These are phyloP conservation scores for Cossypha caffra DNA, from an alignment of 2,797 vertebrate genomes.

Conservation along the genomic window DNA sequence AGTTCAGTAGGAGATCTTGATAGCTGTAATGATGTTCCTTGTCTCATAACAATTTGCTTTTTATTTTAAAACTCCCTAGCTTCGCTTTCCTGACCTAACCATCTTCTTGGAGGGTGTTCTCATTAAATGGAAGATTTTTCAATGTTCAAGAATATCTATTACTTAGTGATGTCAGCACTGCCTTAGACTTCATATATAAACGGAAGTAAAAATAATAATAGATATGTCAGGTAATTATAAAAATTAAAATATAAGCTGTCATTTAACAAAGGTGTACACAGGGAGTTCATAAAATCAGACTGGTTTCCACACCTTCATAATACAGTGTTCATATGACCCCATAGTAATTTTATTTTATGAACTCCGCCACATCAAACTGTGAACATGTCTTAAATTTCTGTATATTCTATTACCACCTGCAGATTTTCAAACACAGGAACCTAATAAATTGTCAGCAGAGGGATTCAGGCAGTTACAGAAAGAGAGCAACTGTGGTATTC, in stretches of 20 bases:
- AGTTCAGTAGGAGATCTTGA: not conserved
- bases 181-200: not conserved
- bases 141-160: not conserved
- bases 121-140: not conserved
- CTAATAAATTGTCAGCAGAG: constrained; percentile 14
- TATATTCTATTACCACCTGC: constrained; percentile 33
- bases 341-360: constrained; percentile 41
- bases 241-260: not conserved
- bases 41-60: not conserved
- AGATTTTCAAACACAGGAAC: constrained; percentile 26
- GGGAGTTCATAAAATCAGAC: not conserved
- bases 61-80: not conserved
- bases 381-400: constrained; percentile 32
- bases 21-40: not conserved
- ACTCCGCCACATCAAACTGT: not conserved
- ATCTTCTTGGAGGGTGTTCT: not conserved
- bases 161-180: not conserved
- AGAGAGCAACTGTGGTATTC: not conserved
- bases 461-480: not conserved
- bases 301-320: not conserved
- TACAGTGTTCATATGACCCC: not conserved
- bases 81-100: not conserved
- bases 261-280: not conserved
- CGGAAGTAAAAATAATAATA: not conserved
- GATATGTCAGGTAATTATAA: not conserved